Evolutionary conservation across 1,140 invertebrate species (phyloP).

Genomic region (Melitaea cinxia): DNA sequence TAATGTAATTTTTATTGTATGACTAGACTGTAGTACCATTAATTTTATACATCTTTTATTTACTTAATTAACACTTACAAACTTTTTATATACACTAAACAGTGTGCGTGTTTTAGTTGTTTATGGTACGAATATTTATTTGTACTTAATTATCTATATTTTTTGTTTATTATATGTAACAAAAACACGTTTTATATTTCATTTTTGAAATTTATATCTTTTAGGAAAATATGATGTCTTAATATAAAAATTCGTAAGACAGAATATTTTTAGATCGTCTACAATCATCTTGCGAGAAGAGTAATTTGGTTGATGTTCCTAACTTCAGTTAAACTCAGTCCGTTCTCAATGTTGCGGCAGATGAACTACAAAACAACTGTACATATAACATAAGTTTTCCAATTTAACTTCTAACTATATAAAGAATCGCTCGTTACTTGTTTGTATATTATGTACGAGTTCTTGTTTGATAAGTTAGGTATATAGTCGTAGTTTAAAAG

Average conservation of each 20-base stretch:
- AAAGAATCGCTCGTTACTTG: constrained; percentile 24
- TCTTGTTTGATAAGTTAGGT: constrained; percentile 1
- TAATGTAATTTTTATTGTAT: not conserved
- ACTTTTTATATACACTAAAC: too few relatives aligned
- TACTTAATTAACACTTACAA: too few relatives aligned
- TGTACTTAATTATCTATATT: too few relatives aligned
- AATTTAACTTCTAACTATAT: constrained; percentile 29
- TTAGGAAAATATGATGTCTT: too few relatives aligned
- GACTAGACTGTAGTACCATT: too few relatives aligned
- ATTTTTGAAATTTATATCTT: too few relatives aligned
- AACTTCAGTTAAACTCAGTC: constrained; percentile 17
- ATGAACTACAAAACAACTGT: constrained; percentile 25
- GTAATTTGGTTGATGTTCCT: constrained; percentile 8
- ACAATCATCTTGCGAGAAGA: constrained; percentile 9
- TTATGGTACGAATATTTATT: too few relatives aligned
- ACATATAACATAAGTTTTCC: constrained; percentile 30
- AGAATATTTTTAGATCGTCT: not conserved
- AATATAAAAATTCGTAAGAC: not conserved
- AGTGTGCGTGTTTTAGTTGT: too few relatives aligned
- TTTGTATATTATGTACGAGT: constrained; percentile 7
- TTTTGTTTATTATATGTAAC: too few relatives aligned
- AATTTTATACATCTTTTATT: too few relatives aligned
- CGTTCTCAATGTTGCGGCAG: constrained; percentile 17
- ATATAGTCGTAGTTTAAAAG: not conserved
- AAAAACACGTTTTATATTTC: too few relatives aligned